phyloP scores from a whole-genome alignment of 2,888 invertebrate species.

The Nineta flava region DNA sequence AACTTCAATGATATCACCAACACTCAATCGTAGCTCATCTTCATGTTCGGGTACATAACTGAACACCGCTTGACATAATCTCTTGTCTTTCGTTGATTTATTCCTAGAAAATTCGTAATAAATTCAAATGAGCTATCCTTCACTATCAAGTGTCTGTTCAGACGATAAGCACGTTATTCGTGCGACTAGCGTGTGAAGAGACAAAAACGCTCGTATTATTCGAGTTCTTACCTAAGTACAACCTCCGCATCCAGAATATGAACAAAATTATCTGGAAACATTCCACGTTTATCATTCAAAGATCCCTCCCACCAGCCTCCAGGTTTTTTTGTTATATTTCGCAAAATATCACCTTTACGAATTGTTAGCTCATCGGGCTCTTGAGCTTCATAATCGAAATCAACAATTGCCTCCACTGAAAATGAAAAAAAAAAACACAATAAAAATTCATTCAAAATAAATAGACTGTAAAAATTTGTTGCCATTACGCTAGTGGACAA shows the following conservation, averaged over 20 bases:
- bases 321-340: conserved; percentile 57
- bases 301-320: conserved; percentile 92
- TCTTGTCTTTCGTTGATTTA: conserved; percentile 29
- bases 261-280: conserved; percentile 92
- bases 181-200: too few species aligned
- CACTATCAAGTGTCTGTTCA: too few species aligned
- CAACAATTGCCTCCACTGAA: conserved; percentile 66
- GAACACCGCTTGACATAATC: conserved; percentile 71
- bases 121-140: too few species aligned
- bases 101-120: conserved; percentile 6
- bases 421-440: background rate
- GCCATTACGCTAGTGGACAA: too few species aligned
- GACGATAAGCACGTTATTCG: too few species aligned
- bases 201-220: background rate
- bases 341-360: conserved; percentile 67
- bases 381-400: conserved; percentile 73
- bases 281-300: conserved; percentile 60
- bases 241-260: conserved; percentile 34
- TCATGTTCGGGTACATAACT: conserved; percentile 86
- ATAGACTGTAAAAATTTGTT: too few species aligned
- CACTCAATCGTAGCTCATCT: conserved; percentile 76
- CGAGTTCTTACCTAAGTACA: conserved; percentile 5
- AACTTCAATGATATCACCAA: conserved; percentile 82
- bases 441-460: too few species aligned
- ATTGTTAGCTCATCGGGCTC: conserved; percentile 75